Evolutionary conservation across 2,888 invertebrate genomes (phyloP).

Genomic region (Orthosia cruda): DNA sequence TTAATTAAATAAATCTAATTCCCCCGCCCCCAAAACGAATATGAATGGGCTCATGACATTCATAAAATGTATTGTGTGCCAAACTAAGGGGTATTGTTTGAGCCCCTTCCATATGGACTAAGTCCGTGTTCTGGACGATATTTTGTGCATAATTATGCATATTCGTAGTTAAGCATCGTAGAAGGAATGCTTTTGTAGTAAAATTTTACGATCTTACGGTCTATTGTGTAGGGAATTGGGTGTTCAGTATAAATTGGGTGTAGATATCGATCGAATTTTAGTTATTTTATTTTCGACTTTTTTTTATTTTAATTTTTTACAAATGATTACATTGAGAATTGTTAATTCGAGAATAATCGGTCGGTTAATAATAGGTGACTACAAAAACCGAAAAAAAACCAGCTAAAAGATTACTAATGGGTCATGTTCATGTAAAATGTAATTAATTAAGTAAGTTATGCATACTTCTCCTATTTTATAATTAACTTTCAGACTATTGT

Average conservation of each 20-base stretch:
- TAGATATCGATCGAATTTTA: too few relatives aligned
- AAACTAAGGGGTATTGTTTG: constrained; percentile 50
- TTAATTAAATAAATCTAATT: constrained; percentile 43
- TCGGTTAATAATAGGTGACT: too few relatives aligned
- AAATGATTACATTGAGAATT: too few relatives aligned
- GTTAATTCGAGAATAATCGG: too few relatives aligned
- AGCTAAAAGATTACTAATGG: too few relatives aligned
- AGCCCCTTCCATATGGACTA: constrained; percentile 61
- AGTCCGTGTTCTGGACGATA: constrained; percentile 63
- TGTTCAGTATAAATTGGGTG: constrained; percentile 23
- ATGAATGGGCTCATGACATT: constrained; percentile 54
- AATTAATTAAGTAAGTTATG: too few relatives aligned
- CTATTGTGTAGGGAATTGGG: constrained; percentile 74
- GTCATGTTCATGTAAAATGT: too few relatives aligned
- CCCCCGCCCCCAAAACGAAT: constrained; percentile 52
- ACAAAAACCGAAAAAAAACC: too few relatives aligned
- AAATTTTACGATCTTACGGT: constrained; percentile 79
- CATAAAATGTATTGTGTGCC: constrained; percentile 58
- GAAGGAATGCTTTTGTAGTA: constrained; percentile 82
- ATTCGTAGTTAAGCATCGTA: constrained; percentile 77
- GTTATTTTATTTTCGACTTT: too few relatives aligned
- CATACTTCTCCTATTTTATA: too few relatives aligned
- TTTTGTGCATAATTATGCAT: constrained; percentile 76
- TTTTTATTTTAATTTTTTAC: too few relatives aligned
- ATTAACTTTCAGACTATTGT: too few relatives aligned